Percentiles rank a stretch among this genome's conserved stretches.
Conservation (phyloP, 2,888 invertebrate species). For the Nowickia ferox region DNA sequence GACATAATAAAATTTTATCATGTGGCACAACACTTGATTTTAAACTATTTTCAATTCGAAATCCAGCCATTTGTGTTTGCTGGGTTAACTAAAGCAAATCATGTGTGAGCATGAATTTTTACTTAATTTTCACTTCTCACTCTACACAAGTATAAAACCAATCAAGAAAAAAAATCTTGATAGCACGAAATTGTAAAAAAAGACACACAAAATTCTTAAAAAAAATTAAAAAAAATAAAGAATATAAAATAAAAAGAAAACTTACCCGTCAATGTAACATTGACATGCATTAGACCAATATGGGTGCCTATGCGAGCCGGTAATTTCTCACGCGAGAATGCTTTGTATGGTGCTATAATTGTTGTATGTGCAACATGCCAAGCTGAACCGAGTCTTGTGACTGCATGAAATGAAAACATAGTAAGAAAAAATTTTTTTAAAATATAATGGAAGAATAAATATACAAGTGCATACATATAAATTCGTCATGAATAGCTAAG, state of each 20-base stretch:
- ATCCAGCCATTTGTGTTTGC: not conserved
- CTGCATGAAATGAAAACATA: slow-evolving; percentile 84
- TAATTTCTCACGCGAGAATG: slow-evolving; percentile 94
- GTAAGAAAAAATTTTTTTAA: slow-evolving; percentile 60
- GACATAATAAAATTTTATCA: no score
- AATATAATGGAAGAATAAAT: slow-evolving; percentile 46
- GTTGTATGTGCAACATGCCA: slow-evolving; percentile 95
- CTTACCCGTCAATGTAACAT: slow-evolving; percentile 96
- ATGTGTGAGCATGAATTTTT: not conserved
- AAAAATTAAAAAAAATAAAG: not conserved
- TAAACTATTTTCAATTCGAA: no score
- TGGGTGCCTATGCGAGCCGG: slow-evolving; percentile 95
- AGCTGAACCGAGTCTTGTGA: slow-evolving; percentile 94
- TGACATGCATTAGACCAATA: slow-evolving; percentile 96
- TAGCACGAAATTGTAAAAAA: slow-evolving; percentile 20
- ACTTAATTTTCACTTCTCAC: slow-evolving; percentile 3
- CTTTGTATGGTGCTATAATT: slow-evolving; percentile 93
- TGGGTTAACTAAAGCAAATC: no score
- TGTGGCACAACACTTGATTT: no score
- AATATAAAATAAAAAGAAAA: slow-evolving; percentile 20
- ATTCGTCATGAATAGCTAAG: slow-evolving; percentile 50
- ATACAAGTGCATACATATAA: not conserved
- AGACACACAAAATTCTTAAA: not conserved
- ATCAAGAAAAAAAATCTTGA: slow-evolving; percentile 9
- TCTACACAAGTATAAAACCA: not conserved